Conservation (phyloP, 2,113 vertebrate species). For the Boleophthalmus pectinirostris region DNA sequence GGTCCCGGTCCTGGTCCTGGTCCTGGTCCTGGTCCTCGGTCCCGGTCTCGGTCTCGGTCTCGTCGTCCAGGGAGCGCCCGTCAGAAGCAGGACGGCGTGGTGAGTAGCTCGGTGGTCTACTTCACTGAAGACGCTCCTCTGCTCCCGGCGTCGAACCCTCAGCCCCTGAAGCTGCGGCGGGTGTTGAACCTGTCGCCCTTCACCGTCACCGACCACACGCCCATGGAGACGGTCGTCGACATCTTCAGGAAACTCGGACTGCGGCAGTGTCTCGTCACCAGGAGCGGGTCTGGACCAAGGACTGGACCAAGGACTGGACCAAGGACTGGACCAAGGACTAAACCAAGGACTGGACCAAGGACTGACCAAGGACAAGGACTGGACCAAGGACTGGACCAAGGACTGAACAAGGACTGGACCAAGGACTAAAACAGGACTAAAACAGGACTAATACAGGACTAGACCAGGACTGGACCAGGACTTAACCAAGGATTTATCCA, state of each 20-base stretch:
- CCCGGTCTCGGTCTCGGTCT: neutral
- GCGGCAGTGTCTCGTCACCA: constrained; percentile 94
- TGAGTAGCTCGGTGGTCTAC: constrained; percentile 95
- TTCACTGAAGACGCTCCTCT: constrained; percentile 94
- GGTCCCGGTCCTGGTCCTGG: too few species aligned
- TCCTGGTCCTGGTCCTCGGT: too few species aligned
- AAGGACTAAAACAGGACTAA: constrained; percentile 20
- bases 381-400: too few species aligned
- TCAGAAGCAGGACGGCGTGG: constrained; percentile 97
- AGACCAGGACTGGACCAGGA: too few species aligned
- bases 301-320: too few species aligned
- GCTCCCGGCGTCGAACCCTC: constrained; percentile 87
- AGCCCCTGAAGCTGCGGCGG: constrained; percentile 90
- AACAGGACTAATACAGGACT: too few species aligned
- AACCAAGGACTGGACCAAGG: too few species aligned
- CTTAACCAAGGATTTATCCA: too few species aligned
- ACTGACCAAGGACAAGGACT: too few species aligned
- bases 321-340: too few species aligned
- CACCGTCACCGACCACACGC: constrained; percentile 98
- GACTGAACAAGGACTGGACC: too few species aligned
- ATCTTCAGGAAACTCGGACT: constrained; percentile 98
- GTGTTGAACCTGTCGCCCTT: constrained; percentile 98
- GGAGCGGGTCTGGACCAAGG: constrained; percentile 86
- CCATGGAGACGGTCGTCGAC: constrained; percentile 99
- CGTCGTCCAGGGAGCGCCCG: constrained; percentile 86